phyloP scores from a whole-genome alignment of 2,888 invertebrate species.

The Lasioglossum morio region DNA sequence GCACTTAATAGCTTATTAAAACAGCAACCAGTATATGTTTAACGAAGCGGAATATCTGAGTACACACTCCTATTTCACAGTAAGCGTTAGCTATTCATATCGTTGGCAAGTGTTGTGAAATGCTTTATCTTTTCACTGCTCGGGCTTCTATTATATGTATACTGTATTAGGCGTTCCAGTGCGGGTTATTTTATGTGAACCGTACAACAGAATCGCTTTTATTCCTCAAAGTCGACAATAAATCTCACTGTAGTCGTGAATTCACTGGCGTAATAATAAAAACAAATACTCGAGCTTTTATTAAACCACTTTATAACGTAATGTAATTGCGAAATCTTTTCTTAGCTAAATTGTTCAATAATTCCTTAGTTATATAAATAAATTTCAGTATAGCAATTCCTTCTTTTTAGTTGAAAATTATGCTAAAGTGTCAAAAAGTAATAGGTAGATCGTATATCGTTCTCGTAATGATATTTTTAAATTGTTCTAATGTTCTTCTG shows the following conservation, averaged over 20 bases:
- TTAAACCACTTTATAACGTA: not conserved
- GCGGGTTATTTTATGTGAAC: slow-evolving; percentile 30
- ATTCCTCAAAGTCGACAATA: slow-evolving; percentile 11
- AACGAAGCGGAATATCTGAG: slow-evolving; percentile 28
- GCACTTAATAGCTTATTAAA: slow-evolving; percentile 42
- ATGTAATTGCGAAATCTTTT: not conserved
- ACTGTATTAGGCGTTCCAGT: slow-evolving; percentile 13
- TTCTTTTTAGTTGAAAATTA: not conserved
- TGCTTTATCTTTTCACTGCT: slow-evolving; percentile 22
- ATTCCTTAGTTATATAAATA: too few relatives aligned
- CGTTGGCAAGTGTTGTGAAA: slow-evolving; percentile 33
- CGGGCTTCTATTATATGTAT: slow-evolving; percentile 5
- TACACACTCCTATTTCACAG: slow-evolving; percentile 19
- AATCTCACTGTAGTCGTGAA: slow-evolving; percentile 13
- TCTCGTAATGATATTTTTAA: too few relatives aligned
- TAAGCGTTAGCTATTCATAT: slow-evolving; percentile 37
- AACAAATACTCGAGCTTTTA: not conserved
- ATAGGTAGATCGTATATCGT: too few relatives aligned
- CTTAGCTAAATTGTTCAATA: too few relatives aligned
- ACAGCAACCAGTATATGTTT: slow-evolving; percentile 6
- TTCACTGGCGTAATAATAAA: not conserved
- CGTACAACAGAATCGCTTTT: slow-evolving; percentile 25
- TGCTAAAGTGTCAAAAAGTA: not conserved
- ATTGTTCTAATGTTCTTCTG: too few relatives aligned
- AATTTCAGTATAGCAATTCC: not conserved